Base-by-base conservation (phyloP, 2,888 invertebrate species). In the Chrysolina oricalcia region DNA sequence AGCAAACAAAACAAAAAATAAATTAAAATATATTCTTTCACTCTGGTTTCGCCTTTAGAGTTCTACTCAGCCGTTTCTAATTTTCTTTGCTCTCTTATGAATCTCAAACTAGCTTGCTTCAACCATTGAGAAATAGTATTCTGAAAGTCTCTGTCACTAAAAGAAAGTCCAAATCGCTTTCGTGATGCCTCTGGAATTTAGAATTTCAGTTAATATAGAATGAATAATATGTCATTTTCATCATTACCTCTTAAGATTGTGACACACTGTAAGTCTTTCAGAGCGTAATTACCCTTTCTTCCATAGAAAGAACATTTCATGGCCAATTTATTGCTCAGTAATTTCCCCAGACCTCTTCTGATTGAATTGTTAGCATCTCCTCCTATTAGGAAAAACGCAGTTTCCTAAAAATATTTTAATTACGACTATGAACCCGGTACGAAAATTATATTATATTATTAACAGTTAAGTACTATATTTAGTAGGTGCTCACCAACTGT, bases 151-250 rank as follows among this genome's bases (percentile, higher is more conserved):
- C 43, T 66, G 48, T 66, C 66, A 66, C 66, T 66, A 21, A 66
- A 66, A 48, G 66, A 66, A 66, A 66, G 46, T 66, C 66, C 66
- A 66, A 66, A 66, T 66, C 66, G 46, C 48, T 66, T 66, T 66
- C 66, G 48, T 66, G 48, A 66, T 66, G 46, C 66, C 66, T 66
- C 46, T 66, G 48, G 66, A 66, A 66, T 66, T 66, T 46, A 66
- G 10, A 66, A 48, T 66, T 66, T 66, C 43, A 23, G 46, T 23
- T 46, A 66, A 48, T 66, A 46, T 48, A 66, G 66, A 66, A 66
- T 66, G 17, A 64, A 64, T 11, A 41, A 65, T n/a, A 65, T 19
- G 27, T 48, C 46, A 48, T 43, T 66, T 43, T 17, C 17, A 65
- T 65, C 19, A 65, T 65, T 46, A 65, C 65, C 46, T 65, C 66